A percentile compares a stretch with the other conserved stretches of the same genome.
phyloP scores from a whole-genome alignment of 1,140 invertebrate species.

The Macrocentrus cingulum region DNA sequence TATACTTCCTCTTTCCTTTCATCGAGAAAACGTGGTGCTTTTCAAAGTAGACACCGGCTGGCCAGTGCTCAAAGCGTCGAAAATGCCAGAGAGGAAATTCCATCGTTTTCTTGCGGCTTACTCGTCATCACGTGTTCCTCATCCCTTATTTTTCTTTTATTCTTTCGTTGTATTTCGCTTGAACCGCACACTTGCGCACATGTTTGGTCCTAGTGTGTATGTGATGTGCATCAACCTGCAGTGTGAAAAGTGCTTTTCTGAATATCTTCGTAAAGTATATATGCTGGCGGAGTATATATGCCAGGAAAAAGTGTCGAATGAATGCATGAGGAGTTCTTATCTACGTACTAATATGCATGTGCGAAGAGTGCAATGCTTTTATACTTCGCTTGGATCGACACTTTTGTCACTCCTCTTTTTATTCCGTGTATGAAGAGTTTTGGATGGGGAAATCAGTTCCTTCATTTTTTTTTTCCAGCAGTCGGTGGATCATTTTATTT shows the following conservation, averaged over 20 bases:
- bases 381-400: no score
- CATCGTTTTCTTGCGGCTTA: slow-evolving; percentile 5
- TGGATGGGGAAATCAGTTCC: no score
- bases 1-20: neutral
- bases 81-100: neutral
- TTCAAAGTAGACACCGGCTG: slow-evolving; percentile 11
- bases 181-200: neutral
- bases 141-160: neutral
- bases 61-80: neutral
- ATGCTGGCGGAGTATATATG: neutral
- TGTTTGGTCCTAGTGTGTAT: neutral
- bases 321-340: neutral
- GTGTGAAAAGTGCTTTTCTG: slow-evolving; percentile 24
- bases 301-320: neutral
- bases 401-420: no score
- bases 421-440: no score
- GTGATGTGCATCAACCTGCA: no score
- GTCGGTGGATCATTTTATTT: no score
- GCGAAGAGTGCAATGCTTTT: no score
- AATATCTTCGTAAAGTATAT: slow-evolving; percentile 23
- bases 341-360: no score
- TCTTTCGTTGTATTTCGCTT: neutral
- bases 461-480: no score
- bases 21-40: neutral
- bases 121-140: no score